phyloP scores from a whole-genome alignment of 2,888 invertebrate genomes.

The Drosophila neutralis region DNA sequence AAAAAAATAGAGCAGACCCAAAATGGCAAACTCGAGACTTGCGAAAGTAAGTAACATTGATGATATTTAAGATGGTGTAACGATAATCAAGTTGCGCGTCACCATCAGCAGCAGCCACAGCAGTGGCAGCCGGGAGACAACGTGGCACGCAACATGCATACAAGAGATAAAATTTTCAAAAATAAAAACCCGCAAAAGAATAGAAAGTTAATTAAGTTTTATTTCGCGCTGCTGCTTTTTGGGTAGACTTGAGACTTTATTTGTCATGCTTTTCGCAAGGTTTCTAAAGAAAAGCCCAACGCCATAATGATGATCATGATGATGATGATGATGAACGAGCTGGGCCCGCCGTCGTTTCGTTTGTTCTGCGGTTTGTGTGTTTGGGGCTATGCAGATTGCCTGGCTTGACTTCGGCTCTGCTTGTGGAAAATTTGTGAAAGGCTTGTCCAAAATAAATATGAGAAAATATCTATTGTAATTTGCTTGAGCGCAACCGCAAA shows the following conservation, averaged over 20 bases:
- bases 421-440: constrained; percentile 69
- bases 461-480: constrained; percentile 68
- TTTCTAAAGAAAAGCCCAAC: constrained; percentile 70
- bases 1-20: constrained; percentile 45
- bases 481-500: constrained; percentile 61
- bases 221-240: constrained; percentile 43
- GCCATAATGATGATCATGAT: constrained; percentile 28
- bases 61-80: constrained; percentile 36
- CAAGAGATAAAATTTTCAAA: constrained; percentile 17
- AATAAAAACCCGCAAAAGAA: constrained; percentile 52
- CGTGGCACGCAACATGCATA: constrained; percentile 53
- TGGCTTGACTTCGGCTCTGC: constrained; percentile 5
- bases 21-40: constrained; percentile 44
- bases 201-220: constrained; percentile 79
- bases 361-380: constrained; percentile 62
- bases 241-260: constrained; percentile 46
- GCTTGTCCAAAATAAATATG: constrained; percentile 71
- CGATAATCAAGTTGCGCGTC: constrained; percentile 35
- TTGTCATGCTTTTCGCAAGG: constrained; percentile 49
- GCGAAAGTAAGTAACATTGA: constrained; percentile 57
- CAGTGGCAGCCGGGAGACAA: constrained; percentile 3
- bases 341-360: constrained; percentile 36
- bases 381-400: constrained; percentile 54
- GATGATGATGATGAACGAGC: constrained; percentile 37
- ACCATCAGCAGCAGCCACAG: constrained; percentile 10